A percentile compares a stretch with the other conserved stretches of the same genome.
Conservation (phyloP, 2,888 invertebrate genomes). For the Cremastinae sp. region DNA sequence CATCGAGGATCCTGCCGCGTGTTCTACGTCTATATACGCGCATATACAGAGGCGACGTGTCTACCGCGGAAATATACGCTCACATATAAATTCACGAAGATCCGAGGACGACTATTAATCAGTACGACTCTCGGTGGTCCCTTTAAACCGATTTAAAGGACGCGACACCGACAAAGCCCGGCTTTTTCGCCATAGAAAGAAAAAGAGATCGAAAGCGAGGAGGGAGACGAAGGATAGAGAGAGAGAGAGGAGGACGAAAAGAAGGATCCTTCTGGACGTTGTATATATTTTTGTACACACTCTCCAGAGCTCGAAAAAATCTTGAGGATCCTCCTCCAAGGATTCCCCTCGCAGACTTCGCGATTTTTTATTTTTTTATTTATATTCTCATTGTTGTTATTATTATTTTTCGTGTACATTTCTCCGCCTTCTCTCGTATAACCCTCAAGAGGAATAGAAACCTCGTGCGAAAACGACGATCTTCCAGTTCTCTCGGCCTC, state of each 20-base stretch:
- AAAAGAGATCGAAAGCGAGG: conserved; percentile 29
- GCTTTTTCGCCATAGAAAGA: conserved; percentile 63
- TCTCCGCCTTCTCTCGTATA: conserved; percentile 46
- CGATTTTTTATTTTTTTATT: conserved; percentile 4
- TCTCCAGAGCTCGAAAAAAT: conserved; percentile 35
- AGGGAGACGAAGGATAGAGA: conserved; percentile 21
- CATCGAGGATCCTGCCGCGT: conserved; percentile 53
- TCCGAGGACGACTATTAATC: conserved; percentile 73
- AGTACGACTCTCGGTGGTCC: conserved; percentile 74
- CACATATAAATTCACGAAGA: conserved; percentile 51
- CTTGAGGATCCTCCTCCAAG: conserved; percentile 33
- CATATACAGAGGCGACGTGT: no score
- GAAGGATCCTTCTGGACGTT: conserved; percentile 30
- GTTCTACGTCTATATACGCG: conserved; percentile 50
- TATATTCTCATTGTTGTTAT: background rate
- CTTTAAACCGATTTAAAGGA: conserved; percentile 76
- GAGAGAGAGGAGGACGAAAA: conserved; percentile 25
- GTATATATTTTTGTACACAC: conserved; percentile 13
- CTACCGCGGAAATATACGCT: conserved; percentile 15
- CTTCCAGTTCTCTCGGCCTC: conserved; percentile 20
- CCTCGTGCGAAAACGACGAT: conserved; percentile 51
- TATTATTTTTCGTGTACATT: conserved; percentile 8
- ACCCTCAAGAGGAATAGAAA: conserved; percentile 31
- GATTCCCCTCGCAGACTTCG: conserved; percentile 10
- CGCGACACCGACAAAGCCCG: conserved; percentile 72